Base-by-base conservation (phyloP, 35 echinoderm and acorn worm species). In the Acanthaster planci region DNA sequence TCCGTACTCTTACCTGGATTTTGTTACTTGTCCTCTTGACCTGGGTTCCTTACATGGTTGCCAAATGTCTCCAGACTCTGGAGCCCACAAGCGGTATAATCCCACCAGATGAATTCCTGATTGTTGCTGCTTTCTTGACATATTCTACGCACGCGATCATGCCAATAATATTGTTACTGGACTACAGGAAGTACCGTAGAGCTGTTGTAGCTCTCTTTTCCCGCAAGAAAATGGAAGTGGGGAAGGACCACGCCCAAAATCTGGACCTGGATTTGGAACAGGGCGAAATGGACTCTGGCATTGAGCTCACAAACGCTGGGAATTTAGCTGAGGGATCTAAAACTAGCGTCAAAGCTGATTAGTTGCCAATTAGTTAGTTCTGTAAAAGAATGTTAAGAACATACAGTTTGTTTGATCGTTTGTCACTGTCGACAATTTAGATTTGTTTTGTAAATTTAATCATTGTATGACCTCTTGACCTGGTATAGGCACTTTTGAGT, bases 1-100 rank as follows among this genome's bases (percentile, higher is more conserved):
- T 82, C 19, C 36, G 80, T 34, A 89, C 80, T 51, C 39, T 80
- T n/a, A 64, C 59, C 23, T 42, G 57, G 52, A 76, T 82, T 6
- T 64, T 81, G 32, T 23, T 89, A 8, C 29, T 67, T n/a, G 3
- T 89, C 34, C 51, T 78, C 56, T 10, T 89, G 9, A 60, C 78
- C 40, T 89, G 87, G 87, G 21, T 89, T 42, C 80, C 87, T 51
- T 89, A 89, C 78, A 42, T 82, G 53, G 60, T 84, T 29, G 78
- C 60, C 26, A 89, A 89, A 76, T 56, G 32, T 39, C 29, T 89
- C 7, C 35, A 89, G 80, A 72, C 64, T 26, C 64, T 72, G 5
- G 64, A 72, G 26, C 64, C 64, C 14, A 84, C 87, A 0, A 72
- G 40, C 39, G 39, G 72, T 30, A 39, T 82, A 2, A 9, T 22